Evolutionary conservation across 2,113 vertebrate genomes (phyloP), one percentile per base, ranked within the genome.

Genomic region (Vulpes ferrilata): DNA sequence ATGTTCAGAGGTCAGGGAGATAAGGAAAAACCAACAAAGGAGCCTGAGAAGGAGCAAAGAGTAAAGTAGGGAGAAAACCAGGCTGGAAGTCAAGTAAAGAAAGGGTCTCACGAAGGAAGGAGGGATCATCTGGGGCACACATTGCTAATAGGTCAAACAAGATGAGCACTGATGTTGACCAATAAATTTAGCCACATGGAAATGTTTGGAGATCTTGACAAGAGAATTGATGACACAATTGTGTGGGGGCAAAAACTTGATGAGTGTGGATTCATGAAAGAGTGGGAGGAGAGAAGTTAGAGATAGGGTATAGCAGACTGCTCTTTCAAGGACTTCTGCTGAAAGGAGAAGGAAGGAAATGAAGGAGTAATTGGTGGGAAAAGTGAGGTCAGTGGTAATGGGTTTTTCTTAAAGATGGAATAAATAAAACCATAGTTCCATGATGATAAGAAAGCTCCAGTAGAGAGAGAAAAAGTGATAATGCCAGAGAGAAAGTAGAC

Each of bases 1-100:
- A 11, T 43, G 55, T 94, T 93, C 93, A 88, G 81, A 93, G 89
- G 76, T 90, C 69, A 80, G 13, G 22, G 53, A 84, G 76, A 94
- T 81, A 93, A 89, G 76, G 53, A 71, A 80, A 94, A 94, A 64
- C 5, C 65, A 96, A 65, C 43, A 65, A 55, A 90, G 43, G 51
- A 82, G 35, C 73, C 38, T 12, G 43, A 93, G 69, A 81, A 94
- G 71, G 53, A 81, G 35, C 55, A 87, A 87, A 43, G 23, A 43
- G 23, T 16, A 74, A 53, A 53, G 5, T 9, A 64, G 65, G 23
- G 57, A 88, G 51, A 88, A 85, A 97, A n/a, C 67, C 53, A 93
- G 22, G 7, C 1, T 76, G n/a, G 48, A 93, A 88, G 48, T 69
- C 51, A 90, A 76, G n/a, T 74, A 59, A 79, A 96, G 32, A 89